Percentiles rank a stretch among this genome's conserved stretches.
Conservation (phyloP, 2,888 invertebrate species). For the Rotaria magnacalcarata region DNA sequence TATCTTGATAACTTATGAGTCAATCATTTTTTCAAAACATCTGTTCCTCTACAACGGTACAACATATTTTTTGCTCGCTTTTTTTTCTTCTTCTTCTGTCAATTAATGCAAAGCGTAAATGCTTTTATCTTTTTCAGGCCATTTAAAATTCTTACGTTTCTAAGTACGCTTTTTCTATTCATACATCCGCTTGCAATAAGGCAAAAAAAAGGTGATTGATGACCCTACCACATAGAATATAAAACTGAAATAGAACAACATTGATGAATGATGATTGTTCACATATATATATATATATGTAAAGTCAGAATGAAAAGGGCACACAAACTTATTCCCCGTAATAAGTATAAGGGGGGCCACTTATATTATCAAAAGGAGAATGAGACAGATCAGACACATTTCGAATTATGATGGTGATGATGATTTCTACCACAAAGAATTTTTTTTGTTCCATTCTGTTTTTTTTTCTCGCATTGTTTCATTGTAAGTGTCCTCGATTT, state of each 20-base stretch:
- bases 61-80: too few species aligned
- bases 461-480: neutral
- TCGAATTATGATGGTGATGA: neutral
- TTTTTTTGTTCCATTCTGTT: neutral
- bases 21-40: neutral
- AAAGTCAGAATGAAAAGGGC: neutral
- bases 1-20: neutral
- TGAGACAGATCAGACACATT: neutral
- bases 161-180: neutral
- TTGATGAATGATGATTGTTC: neutral
- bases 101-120: too few species aligned
- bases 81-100: too few species aligned
- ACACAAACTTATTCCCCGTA: neutral
- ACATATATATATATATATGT: neutral
- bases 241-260: neutral
- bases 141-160: neutral
- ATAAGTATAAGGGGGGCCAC: neutral
- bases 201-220: neutral
- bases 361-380: neutral
- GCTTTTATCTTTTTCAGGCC: too few species aligned
- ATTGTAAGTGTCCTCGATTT: neutral
- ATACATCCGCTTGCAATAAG: neutral
- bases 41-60: too few species aligned
- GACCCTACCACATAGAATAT: neutral
- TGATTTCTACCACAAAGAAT: neutral